A percentile compares a stretch with the other conserved stretches of the same genome.
Evolutionary conservation across 2,113 vertebrate species (phyloP).

Genomic region (Sterrhoptilus dennistouni): DNA sequence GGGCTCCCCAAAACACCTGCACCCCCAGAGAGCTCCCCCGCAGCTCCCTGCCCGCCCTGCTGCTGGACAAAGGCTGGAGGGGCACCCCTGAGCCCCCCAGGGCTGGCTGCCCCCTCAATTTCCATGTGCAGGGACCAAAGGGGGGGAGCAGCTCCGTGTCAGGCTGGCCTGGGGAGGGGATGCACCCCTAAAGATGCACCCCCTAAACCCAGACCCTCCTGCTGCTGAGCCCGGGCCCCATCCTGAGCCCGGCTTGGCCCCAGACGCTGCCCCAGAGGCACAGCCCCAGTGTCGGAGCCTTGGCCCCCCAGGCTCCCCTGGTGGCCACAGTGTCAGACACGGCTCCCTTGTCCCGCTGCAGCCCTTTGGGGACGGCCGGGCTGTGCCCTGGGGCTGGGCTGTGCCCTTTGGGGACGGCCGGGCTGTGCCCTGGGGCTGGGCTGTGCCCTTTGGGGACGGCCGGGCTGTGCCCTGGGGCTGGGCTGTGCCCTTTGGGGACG

Average conservation of each 20-base stretch:
- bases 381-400: not conserved
- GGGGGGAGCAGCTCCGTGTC: fast-evolving
- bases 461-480: not conserved
- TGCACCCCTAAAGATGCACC: not conserved
- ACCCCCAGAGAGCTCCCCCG: not conserved
- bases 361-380: not conserved
- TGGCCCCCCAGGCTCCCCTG: fast-evolving
- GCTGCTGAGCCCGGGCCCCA: fast-evolving
- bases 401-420: not conserved
- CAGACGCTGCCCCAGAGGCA: fast-evolving
- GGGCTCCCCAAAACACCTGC: fast-evolving
- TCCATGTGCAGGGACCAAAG: fast-evolving
- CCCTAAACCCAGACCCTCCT: not conserved
- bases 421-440: too few species aligned
- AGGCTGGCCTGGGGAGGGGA: not conserved
- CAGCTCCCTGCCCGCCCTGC: not conserved
- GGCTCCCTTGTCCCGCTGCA: fast-evolving
- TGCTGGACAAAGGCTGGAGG: fast-evolving
- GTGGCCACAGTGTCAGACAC: not conserved
- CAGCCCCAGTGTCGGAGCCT: fast-evolving
- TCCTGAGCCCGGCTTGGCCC: not conserved
- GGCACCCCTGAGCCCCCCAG: fast-evolving
- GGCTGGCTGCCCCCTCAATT: not conserved
- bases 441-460: too few species aligned
- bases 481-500: not conserved